Percentiles rank a stretch among this genome's conserved stretches.
phyloP scores from a whole-genome alignment of 2,888 invertebrate genomes.

The Nemurella pictetii region DNA sequence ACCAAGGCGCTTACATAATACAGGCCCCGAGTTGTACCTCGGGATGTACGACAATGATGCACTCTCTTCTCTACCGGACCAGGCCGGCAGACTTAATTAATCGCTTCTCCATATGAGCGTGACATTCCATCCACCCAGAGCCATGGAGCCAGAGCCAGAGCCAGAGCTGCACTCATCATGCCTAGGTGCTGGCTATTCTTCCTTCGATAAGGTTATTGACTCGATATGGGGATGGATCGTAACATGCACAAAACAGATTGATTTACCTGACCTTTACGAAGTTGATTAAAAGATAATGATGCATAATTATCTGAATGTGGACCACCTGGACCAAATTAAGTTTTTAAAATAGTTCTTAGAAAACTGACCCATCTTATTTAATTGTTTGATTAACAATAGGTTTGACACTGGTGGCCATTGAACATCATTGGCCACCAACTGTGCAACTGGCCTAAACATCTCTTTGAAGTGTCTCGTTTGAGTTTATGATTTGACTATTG shows the following conservation, averaged over 20 bases:
- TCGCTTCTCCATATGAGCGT: too few relatives aligned
- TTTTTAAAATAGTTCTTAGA: slow-evolving; percentile 7
- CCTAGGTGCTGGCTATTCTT: not conserved
- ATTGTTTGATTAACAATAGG: slow-evolving; percentile 12
- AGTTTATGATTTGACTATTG: not conserved
- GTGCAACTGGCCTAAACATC: not conserved
- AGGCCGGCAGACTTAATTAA: not conserved
- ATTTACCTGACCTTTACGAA: not conserved
- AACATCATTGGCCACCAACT: not conserved
- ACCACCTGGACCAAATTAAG: not conserved
- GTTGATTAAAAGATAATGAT: slow-evolving; percentile 10
- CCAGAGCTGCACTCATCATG: not conserved
- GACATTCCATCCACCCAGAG: too few relatives aligned
- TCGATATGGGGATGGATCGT: slow-evolving; percentile 1
- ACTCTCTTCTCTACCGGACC: not conserved
- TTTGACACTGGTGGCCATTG: slow-evolving; percentile 13
- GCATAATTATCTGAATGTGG: slow-evolving; percentile 21
- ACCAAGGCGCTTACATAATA: not conserved
- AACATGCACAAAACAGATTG: slow-evolving; percentile 5
- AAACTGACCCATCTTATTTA: slow-evolving; percentile 19
- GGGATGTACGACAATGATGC: not conserved
- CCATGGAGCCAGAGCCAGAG: not conserved
- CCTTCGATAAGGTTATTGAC: not conserved
- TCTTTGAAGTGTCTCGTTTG: not conserved
- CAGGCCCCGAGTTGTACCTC: not conserved